phyloP scores from a whole-genome alignment of 92 coral and sea anemone species.

The Porites rus region DNA sequence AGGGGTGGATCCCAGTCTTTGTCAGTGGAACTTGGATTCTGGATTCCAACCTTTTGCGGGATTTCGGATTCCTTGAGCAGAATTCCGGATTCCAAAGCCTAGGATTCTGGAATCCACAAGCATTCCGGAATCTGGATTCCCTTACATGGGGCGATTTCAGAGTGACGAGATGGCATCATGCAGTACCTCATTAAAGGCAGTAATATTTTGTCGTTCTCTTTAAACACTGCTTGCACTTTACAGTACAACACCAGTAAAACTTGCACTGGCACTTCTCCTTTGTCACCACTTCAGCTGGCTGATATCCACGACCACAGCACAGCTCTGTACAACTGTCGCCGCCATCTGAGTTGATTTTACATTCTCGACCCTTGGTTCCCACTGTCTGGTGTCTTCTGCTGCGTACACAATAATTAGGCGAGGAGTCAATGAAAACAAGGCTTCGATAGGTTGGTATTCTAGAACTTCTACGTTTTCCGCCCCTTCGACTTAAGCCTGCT shows the following conservation, averaged over 20 bases:
- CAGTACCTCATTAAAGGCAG: constrained; percentile 26
- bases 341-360: constrained; percentile 27
- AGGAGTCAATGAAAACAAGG: constrained; percentile 40
- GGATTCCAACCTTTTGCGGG: too few species aligned
- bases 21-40: too few species aligned
- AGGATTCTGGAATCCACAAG: background rate
- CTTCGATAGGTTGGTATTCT: constrained; percentile 19
- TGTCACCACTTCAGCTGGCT: constrained; percentile 37
- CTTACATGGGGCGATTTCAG: background rate
- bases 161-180: background rate
- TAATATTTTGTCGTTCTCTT: background rate
- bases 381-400: constrained; percentile 19
- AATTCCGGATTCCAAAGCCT: too few species aligned
- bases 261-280: constrained; percentile 70
- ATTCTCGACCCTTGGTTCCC: constrained; percentile 80
- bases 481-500: background rate
- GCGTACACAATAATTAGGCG: constrained; percentile 51
- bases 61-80: too few species aligned
- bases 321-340: constrained; percentile 64
- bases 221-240: constrained; percentile 50
- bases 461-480: constrained; percentile 32
- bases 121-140: background rate
- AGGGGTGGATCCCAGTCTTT: too few species aligned
- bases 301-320: constrained; percentile 89
- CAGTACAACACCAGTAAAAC: constrained; percentile 76